A percentile compares a stretch with the other conserved stretches of the same genome.
Conservation (phyloP, 2,888 invertebrate genomes). For the Epistrophella euchroma region DNA sequence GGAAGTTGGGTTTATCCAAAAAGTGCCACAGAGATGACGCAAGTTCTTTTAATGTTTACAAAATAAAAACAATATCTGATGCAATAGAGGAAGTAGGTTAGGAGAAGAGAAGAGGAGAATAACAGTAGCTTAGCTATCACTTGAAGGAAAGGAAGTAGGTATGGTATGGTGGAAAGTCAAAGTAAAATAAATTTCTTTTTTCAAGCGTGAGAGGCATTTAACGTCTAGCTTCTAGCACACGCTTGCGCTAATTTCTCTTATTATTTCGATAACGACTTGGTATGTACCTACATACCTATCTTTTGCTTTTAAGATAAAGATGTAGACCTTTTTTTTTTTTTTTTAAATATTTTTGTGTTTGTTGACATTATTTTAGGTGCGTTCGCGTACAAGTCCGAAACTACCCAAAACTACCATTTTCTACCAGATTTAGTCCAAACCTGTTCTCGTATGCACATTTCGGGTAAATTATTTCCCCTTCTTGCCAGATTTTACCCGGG, state of each 20-base stretch:
- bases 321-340: background rate
- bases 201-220: background rate
- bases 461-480: too few relatives aligned
- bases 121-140: background rate
- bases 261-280: conserved; percentile 3
- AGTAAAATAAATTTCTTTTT: background rate
- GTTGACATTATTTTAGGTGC: conserved; percentile 21
- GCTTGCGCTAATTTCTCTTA: conserved; percentile 20
- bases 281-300: too few relatives aligned
- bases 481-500: too few relatives aligned
- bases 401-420: too few relatives aligned
- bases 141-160: too few relatives aligned
- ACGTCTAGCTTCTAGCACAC: background rate
- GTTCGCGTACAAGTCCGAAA: too few relatives aligned
- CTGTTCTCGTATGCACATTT: too few relatives aligned
- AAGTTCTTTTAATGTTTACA: conserved; percentile 20
- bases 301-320: background rate
- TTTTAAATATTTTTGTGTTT: conserved; percentile 17
- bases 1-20: background rate
- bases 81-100: background rate
- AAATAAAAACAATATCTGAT: background rate
- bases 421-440: too few relatives aligned
- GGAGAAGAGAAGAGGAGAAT: background rate
- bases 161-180: too few relatives aligned
- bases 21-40: conserved; percentile 18